Evolutionary conservation across 2,113 vertebrate species (phyloP).

Genomic region (Ceyx melanurus): DNA sequence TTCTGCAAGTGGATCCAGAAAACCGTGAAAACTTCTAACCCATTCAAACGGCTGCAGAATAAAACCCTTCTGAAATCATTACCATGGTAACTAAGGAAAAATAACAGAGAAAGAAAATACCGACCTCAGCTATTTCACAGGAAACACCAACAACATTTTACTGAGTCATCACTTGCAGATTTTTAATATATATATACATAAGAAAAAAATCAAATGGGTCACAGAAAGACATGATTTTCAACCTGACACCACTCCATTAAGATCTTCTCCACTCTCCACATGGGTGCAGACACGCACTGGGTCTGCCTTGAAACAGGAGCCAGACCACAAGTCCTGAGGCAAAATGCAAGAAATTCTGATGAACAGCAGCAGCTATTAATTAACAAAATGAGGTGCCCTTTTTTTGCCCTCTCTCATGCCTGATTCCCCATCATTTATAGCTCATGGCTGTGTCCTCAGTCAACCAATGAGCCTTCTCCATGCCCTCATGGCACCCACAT

Average conservation of each 20-base stretch:
- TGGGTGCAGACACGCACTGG: not conserved
- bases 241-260: not conserved
- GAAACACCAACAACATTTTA: constrained; percentile 63
- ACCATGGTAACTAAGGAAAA: constrained; percentile 67
- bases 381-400: not conserved
- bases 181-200: constrained; percentile 41
- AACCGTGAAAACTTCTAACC: constrained; percentile 30
- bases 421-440: not conserved
- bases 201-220: not conserved
- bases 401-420: not conserved
- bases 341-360: not conserved
- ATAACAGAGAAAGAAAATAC: constrained; percentile 61
- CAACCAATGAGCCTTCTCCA: not conserved
- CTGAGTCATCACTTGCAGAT: constrained; percentile 67
- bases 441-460: not conserved
- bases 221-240: not conserved
- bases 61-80: constrained; percentile 57
- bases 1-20: not conserved
- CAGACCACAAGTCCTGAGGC: not conserved
- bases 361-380: not conserved
- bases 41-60: constrained; percentile 25
- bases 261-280: not conserved
- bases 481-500: not conserved
- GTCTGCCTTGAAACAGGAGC: not conserved
- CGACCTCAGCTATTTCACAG: constrained; percentile 67